Evolutionary conservation across 2,113 vertebrate species (phyloP), one percentile per base, ranked within the genome.

Genomic region (Zosterops borbonicus): DNA sequence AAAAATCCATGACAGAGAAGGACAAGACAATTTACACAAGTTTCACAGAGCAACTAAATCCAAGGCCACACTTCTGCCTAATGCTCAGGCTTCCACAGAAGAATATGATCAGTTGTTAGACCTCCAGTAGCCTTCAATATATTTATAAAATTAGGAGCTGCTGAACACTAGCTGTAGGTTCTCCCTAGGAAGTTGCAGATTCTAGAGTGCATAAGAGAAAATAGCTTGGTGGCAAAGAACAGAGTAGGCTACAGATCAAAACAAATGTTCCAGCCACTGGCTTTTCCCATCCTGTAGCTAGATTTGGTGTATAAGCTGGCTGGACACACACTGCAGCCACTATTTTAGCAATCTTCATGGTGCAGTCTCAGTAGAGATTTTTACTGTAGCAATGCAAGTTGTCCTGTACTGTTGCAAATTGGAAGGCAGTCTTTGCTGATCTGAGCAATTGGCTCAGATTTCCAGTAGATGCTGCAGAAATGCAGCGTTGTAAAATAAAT

Each of bases 371-470:
- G 80, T 1, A 3, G 69, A 52, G 84, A 73, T 90, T 63, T 91
- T 95, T 84, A 86, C 52, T 92, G 58, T 73, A 55, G 64, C 50
- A 50, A 3, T 11, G 19, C 83, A 58, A 89, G 73, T 78, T 84
- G 69, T 84, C 73, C 77, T 82, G 59, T 87, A 27, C 27, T 76
- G 47, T 37, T 71, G 60, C 47, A 59, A 89, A 92, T 71, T 87
- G 89, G 76, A 85, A 91, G 74, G 55, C 76, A 87, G 29, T 46
- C 60, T 95, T 81, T 92, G 83, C 82, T 91, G 89, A 86, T 69
- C 59, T 59, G 79, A 90, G 84, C 49, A 86, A 68, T 76, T 85
- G 90, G 25, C 71, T 94, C 35, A 63, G 41, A 12, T 74, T 89
- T 88, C 53, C 56, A 81, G 56, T 24, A 87, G 83, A 42, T 81